Evolutionary conservation across 2,113 vertebrate species (phyloP).

Genomic region (Conger conger): DNA sequence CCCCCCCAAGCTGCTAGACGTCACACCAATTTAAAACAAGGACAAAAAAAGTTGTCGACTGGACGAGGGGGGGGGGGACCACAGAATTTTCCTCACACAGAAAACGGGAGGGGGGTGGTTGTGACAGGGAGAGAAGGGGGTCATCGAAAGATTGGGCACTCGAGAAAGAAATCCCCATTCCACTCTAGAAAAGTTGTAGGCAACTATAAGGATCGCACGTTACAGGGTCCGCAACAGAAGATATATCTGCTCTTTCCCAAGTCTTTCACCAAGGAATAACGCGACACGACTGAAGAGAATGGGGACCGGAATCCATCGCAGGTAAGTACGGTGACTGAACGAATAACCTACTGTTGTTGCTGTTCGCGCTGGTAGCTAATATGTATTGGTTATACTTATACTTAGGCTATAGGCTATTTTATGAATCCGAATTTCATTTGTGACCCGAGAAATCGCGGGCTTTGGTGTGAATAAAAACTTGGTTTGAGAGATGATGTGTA

Average conservation of each 20-base stretch:
- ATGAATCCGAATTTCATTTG: background rate
- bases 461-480: background rate
- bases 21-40: constrained; percentile 62
- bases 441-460: background rate
- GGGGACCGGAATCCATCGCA: constrained; percentile 34
- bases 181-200: background rate
- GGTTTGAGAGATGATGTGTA: background rate
- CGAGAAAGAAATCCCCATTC: background rate
- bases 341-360: background rate
- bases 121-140: constrained; percentile 11
- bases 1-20: constrained; percentile 48
- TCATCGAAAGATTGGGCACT: constrained; percentile 11
- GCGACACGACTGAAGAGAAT: constrained; percentile 24
- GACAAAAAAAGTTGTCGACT: constrained; percentile 56
- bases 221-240: background rate
- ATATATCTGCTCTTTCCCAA: background rate
- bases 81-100: constrained; percentile 51
- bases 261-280: background rate
- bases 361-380: background rate
- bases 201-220: background rate
- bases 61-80: constrained; percentile 40
- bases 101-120: background rate
- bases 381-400: no score
- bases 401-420: no score
- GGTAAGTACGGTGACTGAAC: constrained; percentile 29